Base-by-base conservation (phyloP, 2,113 vertebrate species). In the Atherinomorus stipes region DNA sequence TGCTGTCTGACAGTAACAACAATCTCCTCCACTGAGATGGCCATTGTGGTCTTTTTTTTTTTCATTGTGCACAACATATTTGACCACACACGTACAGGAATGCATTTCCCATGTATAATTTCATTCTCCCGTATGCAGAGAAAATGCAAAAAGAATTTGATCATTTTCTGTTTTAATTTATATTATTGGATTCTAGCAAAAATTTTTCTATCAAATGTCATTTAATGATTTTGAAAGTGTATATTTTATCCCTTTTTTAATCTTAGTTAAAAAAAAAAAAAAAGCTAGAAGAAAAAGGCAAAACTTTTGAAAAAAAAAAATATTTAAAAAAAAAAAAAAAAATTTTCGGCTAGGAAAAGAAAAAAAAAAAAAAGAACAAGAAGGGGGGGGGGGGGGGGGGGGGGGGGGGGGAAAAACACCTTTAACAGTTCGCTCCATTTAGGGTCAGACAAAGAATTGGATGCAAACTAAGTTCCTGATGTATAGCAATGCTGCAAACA, bases 1-100 rank as follows among this genome's bases (percentile, higher is more conserved):
- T 58, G 28, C 85, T 78, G 71, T 67, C 72, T 64, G 62, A 74
- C 74, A 85, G 81, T 85, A 67, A 73, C 70, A 77, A 42, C 38
- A 70, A 26, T 52, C 47, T 61, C 51, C 67, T 53, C 26, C 31
- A 22, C 42, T 61, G 19, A 63, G 59, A 59, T 60, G 28, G 23
- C 31, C 28, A 37, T 28, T 76, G 16, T 78, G 60, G 62, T 64
- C 28, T 34, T 25, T 49, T 44, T 54, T 53, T 37, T 61, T 66
- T 26, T 12, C 12, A 42, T 28, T 63, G 50, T 50, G 13, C 51
- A 8, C 11, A 21, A 52, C 9, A 61, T 67, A 45, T 81, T 74
- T 76, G 22, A 66, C 42, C 58, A 31, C 7, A 38, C 0, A 0
- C 18, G 57, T 26, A 66, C 50, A 74, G 31, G 21, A 15, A 66